phyloP scores from a whole-genome alignment of 1,140 invertebrate species.

The Ceratosolen solmsi region DNA sequence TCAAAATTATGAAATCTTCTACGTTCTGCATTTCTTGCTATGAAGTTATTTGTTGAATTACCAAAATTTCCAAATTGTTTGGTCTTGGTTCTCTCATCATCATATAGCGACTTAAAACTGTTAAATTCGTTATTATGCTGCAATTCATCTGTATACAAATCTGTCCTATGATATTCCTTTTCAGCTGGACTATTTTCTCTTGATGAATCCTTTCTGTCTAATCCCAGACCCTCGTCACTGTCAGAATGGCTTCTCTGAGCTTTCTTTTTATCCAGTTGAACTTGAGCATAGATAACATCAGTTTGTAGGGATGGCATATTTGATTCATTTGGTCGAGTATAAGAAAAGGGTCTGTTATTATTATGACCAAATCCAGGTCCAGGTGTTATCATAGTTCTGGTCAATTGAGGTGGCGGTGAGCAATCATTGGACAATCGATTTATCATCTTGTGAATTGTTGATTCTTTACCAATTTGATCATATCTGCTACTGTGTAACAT shows the following conservation, averaged over 20 bases:
- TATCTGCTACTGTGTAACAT: conserved; percentile 69
- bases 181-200: conserved; percentile 70
- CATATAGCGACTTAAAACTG: conserved; percentile 63
- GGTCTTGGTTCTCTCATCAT: conserved; percentile 56
- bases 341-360: conserved; percentile 84
- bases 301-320: conserved; percentile 58
- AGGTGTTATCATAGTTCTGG: conserved; percentile 76
- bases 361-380: conserved; percentile 78
- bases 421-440: conserved; percentile 67
- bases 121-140: conserved; percentile 69
- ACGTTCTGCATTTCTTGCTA: not conserved
- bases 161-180: conserved; percentile 64
- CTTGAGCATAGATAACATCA: conserved; percentile 83
- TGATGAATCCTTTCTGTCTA: conserved; percentile 76
- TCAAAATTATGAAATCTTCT: conserved; percentile 60
- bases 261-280: conserved; percentile 77
- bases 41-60: not conserved
- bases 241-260: conserved; percentile 75
- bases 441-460: conserved; percentile 70
- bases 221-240: conserved; percentile 83
- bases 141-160: conserved; percentile 64
- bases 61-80: conserved; percentile 58
- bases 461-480: conserved; percentile 63
- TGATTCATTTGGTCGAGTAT: conserved; percentile 79
- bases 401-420: conserved; percentile 78